Evolutionary conservation across 2,888 invertebrate genomes (phyloP), one percentile per base, ranked within the genome.

Genomic region (Tetropium fuscum): DNA sequence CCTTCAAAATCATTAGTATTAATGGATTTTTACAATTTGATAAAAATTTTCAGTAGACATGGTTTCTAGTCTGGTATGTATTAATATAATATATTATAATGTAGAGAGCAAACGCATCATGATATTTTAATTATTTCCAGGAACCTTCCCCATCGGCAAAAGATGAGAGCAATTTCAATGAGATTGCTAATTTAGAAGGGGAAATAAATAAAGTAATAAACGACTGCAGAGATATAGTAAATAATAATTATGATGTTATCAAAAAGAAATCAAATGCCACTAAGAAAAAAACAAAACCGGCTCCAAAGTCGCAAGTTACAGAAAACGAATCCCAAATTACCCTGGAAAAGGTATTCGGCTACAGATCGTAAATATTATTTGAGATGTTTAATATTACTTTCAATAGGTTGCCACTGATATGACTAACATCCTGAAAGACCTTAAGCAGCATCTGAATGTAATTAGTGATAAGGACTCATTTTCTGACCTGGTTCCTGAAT

Each of bases 391-490:
- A 5, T 34, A 10, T 19, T 34, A 34, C n/a, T 40, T 20, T 47
- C 10, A 48, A 51, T 40, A 72, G 69, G 60, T 72, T 27, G 68
- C 66, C 1, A 41, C 56, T 11, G 68, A 72, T 41, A 67, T 62
- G 51, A 45, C 62, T 7, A 40, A 48, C 19, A 56, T 66, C 1
- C 38, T 66, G 11, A 16, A 49, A 16, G 38, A 54, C 53, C 48
- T 64, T n/a, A 60, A 53, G 53, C 43, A 60, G 11, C 55, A 60
- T 15, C 56, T 64, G 19, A 36, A 49, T 40, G n/a, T 59, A 30
- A 44, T 32, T 32, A 8, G 34, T 13, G 55, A 2, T 48, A 63
- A 30, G 27, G 67, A 69, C 43, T 63, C 64, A 2, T 63, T 48
- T 36, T 58, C 64, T 27, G 64, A 71, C 38, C 56, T 71, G 3